Evolutionary conservation across 2,888 invertebrate species (phyloP).

Genomic region (Drosophila phalerata): DNA sequence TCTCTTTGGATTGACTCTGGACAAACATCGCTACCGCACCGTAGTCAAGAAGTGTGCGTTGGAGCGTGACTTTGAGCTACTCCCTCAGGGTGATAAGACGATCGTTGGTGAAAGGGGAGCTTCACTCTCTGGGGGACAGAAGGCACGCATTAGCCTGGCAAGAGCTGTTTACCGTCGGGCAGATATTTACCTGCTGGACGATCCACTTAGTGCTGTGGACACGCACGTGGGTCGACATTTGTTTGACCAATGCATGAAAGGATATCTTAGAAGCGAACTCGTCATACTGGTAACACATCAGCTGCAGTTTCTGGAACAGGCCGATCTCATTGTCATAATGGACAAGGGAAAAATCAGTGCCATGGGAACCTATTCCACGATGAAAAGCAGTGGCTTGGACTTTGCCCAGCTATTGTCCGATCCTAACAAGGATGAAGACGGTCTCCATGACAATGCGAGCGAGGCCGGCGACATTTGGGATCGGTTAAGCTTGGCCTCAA

Average conservation of each 20-base stretch:
- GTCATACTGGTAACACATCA: conserved; percentile 94
- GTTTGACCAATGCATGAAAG: conserved; percentile 88
- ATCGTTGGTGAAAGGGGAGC: conserved; percentile 93
- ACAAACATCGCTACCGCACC: too few relatives aligned
- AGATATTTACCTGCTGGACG: conserved; percentile 95
- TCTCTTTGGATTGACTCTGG: too few relatives aligned
- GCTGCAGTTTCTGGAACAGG: conserved; percentile 90
- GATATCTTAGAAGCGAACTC: conserved; percentile 88
- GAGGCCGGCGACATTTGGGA: conserved; percentile 53
- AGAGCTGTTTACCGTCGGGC: conserved; percentile 94
- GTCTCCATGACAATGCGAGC: conserved; percentile 66
- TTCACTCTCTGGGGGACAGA: conserved; percentile 94
- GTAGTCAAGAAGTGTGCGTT: conserved; percentile 71
- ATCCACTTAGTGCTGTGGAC: conserved; percentile 96
- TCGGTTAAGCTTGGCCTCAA: conserved; percentile 43
- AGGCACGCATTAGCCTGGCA: conserved; percentile 94
- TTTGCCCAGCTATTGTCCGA: conserved; percentile 90
- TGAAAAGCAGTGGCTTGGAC: conserved; percentile 90
- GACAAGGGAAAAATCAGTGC: conserved; percentile 84
- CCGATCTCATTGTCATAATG: conserved; percentile 86
- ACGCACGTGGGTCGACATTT: conserved; percentile 94
- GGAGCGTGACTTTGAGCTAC: conserved; percentile 87
- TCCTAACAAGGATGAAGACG: conserved; percentile 85
- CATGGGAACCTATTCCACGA: conserved; percentile 89
- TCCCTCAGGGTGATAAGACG: conserved; percentile 88